phyloP scores from a whole-genome alignment of 2,113 vertebrate genomes.

The Opisthocomus hoazin region DNA sequence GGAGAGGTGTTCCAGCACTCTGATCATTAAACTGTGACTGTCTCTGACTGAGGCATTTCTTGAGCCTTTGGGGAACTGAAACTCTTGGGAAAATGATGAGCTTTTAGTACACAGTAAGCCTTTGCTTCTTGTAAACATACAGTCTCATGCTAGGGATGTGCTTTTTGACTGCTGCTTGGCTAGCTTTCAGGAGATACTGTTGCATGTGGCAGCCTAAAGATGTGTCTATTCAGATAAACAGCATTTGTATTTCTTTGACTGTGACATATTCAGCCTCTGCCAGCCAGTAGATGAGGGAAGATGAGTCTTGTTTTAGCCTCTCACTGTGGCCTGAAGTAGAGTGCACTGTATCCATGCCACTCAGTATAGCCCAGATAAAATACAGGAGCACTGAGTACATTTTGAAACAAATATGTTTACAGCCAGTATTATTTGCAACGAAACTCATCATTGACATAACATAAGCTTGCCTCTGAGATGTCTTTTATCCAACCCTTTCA shows the following conservation, averaged over 20 bases:
- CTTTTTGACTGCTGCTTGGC: slow-evolving; percentile 1
- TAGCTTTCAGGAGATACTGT: not conserved
- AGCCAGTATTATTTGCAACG: not conserved
- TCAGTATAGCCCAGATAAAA: not conserved
- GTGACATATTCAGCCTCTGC: not conserved
- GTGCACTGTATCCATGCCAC: not conserved
- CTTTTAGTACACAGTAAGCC: not conserved
- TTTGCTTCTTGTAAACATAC: not conserved
- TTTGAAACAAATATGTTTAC: slow-evolving; percentile 16
- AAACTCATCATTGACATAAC: not conserved
- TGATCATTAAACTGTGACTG: not conserved
- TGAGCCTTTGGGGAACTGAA: not conserved
- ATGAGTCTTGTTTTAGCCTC: not conserved
- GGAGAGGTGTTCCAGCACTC: not conserved
- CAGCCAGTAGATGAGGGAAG: not conserved
- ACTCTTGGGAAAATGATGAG: not conserved
- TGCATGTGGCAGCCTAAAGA: not conserved
- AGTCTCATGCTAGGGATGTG: not conserved
- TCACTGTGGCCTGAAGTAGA: not conserved
- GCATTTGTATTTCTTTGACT: slow-evolving; percentile 1
- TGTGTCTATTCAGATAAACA: not conserved
- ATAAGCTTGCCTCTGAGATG: not conserved
- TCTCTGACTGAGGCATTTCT: not conserved
- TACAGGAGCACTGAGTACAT: not conserved
- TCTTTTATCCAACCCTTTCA: not conserved